Evolutionary conservation across 2,113 vertebrate genomes (phyloP), one percentile per base, ranked within the genome.

Genomic region (Naja naja): DNA sequence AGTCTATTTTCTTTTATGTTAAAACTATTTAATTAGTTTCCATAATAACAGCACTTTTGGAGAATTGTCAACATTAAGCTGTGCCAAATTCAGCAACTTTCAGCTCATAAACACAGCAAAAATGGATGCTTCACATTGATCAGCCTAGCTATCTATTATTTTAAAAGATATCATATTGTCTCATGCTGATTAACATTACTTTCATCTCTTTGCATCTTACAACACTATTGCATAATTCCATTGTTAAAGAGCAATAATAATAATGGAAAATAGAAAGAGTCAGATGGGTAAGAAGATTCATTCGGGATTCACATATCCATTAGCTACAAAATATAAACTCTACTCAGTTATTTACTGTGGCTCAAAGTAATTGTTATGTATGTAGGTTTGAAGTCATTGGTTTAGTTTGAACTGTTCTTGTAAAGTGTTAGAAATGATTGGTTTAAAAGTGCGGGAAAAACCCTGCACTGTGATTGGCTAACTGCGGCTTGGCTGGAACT

Each of bases 241-340:
- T 85, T 49, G 87, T 22, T 95, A 93, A 94, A 87, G 91, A 91
- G 45, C 14, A 94, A 94, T 69, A 91, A 94, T 58, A 58, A 52
- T 6, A 94, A 93, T 92, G 49, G 54, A 58, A 5, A 20, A 56
- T 23, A 89, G 88, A 9, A 56, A 56, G 53, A 55, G 18, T n/a
- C n/a, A 27, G 20, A 8, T 58, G 43, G 6, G 9, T 53, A 55
- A 20, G 30, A 54, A 10, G n/a, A 53, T 34, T 88, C 85, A 53
- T 53, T 30, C 52, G 34, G 18, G 25, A 54, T 88, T 53, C 11
- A 49, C 22, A 49, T 4, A 25, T 14, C 23, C 23, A 87, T 23
- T 52, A 16, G 86, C 86, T 49, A 47, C 25, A 52, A 52, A 49
- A 47, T 47, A 7, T 87, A 87, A 87, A 27, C 14, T 47, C 27